Conservation (phyloP, 2,113 vertebrate species). For the Nesoenas mayeri region DNA sequence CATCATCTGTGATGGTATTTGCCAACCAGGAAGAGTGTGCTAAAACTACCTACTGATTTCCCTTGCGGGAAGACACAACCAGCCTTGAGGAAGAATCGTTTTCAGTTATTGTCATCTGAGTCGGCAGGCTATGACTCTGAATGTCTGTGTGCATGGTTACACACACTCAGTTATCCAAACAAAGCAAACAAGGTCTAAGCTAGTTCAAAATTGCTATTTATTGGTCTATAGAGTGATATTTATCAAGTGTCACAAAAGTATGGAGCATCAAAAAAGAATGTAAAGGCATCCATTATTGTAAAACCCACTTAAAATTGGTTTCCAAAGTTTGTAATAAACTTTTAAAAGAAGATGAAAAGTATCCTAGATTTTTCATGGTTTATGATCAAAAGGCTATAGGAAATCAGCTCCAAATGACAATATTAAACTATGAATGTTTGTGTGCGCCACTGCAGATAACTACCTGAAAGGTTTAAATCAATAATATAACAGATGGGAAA, state of each 20-base stretch:
- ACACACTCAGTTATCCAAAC: conserved; percentile 1
- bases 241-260: conserved; percentile 14
- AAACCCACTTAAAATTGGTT: background rate
- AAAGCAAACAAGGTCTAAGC: conserved; percentile 24
- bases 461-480: conserved; percentile 63
- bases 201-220: conserved; percentile 10
- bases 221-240: background rate
- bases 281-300: background rate
- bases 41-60: background rate
- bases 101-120: background rate
- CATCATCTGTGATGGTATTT: background rate
- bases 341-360: conserved; percentile 8
- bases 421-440: conserved; percentile 49
- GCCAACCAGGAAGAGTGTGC: background rate
- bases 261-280: background rate
- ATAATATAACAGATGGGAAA: conserved; percentile 55
- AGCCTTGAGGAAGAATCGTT: background rate
- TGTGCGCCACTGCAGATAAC: conserved; percentile 44
- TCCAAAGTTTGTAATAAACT: conserved; percentile 31
- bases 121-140: background rate
- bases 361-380: conserved; percentile 28
- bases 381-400: conserved; percentile 37
- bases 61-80: background rate
- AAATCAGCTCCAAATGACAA: conserved; percentile 44
- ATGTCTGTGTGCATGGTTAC: background rate